Evolutionary conservation across 2,113 vertebrate genomes (phyloP).

Genomic region (Amphilophus citrinellus): DNA sequence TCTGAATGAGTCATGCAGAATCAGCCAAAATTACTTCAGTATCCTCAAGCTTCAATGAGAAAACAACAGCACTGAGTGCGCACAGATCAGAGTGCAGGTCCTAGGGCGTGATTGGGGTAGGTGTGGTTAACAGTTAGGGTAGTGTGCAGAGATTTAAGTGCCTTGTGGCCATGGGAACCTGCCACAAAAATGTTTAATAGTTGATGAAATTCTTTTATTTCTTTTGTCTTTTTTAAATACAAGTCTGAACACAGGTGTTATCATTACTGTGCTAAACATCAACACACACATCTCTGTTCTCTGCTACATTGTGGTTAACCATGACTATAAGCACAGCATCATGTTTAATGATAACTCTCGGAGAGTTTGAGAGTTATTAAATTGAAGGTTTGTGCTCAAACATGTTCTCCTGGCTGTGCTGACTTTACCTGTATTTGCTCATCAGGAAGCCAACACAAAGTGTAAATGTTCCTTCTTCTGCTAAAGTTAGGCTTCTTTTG

Average conservation of each 20-base stretch:
- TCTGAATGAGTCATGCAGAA: conserved; percentile 54
- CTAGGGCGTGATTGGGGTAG: conserved; percentile 48
- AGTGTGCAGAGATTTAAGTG: conserved; percentile 58
- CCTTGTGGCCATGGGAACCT: conserved; percentile 49
- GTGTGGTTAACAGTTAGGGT: conserved; percentile 60
- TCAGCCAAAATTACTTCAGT: conserved; percentile 27
- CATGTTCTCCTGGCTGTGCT: conserved; percentile 50
- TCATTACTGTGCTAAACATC: conserved; percentile 30
- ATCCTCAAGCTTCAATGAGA: conserved; percentile 30
- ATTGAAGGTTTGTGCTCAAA: conserved; percentile 40
- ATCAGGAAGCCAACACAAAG: conserved; percentile 39
- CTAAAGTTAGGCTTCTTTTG: conserved; percentile 57
- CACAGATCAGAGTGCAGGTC: conserved; percentile 43
- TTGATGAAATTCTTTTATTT: conserved; percentile 17
- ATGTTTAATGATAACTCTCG: conserved; percentile 47
- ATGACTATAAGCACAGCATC: conserved; percentile 42
- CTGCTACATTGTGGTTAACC: conserved; percentile 29
- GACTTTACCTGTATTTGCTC: conserved; percentile 38
- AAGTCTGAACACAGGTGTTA: conserved; percentile 28
- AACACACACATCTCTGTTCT: conserved; percentile 15
- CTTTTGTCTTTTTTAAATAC: conserved; percentile 7
- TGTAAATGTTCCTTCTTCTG: conserved; percentile 43
- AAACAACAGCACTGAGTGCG: conserved; percentile 23
- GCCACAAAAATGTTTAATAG: conserved; percentile 51
- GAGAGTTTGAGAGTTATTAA: conserved; percentile 49